These are phyloP conservation scores for Ophioninae sp. DNA, from an alignment of 2,888 invertebrate species.

Conservation along the genomic window DNA sequence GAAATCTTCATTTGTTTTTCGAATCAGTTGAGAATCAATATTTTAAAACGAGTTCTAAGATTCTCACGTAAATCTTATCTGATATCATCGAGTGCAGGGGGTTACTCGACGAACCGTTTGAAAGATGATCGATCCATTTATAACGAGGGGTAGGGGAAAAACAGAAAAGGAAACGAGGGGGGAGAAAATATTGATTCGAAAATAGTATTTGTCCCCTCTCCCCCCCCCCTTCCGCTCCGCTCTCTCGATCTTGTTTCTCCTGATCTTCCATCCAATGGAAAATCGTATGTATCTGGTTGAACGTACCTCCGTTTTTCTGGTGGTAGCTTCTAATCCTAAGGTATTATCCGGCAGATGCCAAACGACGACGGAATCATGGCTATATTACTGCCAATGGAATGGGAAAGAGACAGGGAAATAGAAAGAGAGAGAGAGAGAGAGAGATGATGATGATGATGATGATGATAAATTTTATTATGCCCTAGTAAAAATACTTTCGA, in stretches of 20 bases:
- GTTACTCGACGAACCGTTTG: constrained; percentile 76
- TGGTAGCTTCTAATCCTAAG: constrained; percentile 75
- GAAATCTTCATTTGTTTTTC: not conserved
- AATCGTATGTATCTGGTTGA: constrained; percentile 26
- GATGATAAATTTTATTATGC: no score
- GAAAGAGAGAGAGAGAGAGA: constrained; percentile 45
- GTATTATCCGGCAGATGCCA: constrained; percentile 78
- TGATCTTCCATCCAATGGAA: constrained; percentile 43
- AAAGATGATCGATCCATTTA: constrained; percentile 81
- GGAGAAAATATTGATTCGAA: constrained; percentile 10
- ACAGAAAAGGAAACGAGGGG: not conserved
- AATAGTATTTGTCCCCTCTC: constrained; percentile 24
- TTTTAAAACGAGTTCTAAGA: constrained; percentile 28
- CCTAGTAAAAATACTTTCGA: no score
- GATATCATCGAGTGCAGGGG: constrained; percentile 67
- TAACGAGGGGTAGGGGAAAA: constrained; percentile 64
- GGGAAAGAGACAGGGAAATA: constrained; percentile 15
- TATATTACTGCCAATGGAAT: constrained; percentile 30
- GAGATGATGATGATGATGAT: constrained; percentile 25
- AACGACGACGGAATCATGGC: constrained; percentile 49
- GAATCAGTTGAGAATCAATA: not conserved
- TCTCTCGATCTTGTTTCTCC: constrained; percentile 53
- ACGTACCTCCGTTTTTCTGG: constrained; percentile 53
- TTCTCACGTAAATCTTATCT: constrained; percentile 67
- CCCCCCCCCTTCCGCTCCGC: constrained; percentile 14